Evolutionary conservation across 2,113 vertebrate species (phyloP).

Genomic region (Pluvialis apricaria): DNA sequence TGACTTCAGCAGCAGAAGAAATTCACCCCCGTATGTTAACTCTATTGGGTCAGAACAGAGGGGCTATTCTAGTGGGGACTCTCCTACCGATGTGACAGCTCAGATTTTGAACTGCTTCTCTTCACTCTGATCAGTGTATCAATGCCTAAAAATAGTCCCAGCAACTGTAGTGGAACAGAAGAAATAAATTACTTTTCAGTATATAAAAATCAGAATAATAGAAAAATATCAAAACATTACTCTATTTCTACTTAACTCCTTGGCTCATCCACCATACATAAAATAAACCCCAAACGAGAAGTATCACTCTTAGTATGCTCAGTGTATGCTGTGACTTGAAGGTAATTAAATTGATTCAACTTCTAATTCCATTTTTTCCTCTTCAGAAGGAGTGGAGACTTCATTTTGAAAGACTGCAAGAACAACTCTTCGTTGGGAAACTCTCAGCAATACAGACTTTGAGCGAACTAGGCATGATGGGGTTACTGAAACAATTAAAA

Average conservation of each 20-base stretch:
- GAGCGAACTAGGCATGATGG: neutral
- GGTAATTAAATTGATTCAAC: neutral
- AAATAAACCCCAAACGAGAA: neutral
- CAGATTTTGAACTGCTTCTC: neutral
- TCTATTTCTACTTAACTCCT: neutral
- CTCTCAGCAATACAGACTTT: neutral
- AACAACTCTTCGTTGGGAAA: neutral
- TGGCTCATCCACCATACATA: neutral
- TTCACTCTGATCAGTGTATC: neutral
- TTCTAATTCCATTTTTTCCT: neutral
- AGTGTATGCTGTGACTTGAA: neutral
- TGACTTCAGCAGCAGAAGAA: neutral
- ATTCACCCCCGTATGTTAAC: neutral
- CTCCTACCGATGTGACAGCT: neutral
- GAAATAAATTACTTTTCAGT: neutral
- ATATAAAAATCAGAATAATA: neutral
- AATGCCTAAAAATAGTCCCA: neutral
- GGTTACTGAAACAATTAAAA: neutral
- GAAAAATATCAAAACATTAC: neutral
- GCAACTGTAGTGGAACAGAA: neutral
- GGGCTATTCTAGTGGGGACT: neutral
- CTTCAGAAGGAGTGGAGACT: neutral
- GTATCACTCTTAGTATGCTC: neutral
- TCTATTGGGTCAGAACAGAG: neutral
- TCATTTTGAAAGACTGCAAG: neutral